A percentile compares a stretch with the other conserved stretches of the same genome.
Conservation (phyloP, 2,113 vertebrate genomes). For the Paramisgurnus dabryanus region DNA sequence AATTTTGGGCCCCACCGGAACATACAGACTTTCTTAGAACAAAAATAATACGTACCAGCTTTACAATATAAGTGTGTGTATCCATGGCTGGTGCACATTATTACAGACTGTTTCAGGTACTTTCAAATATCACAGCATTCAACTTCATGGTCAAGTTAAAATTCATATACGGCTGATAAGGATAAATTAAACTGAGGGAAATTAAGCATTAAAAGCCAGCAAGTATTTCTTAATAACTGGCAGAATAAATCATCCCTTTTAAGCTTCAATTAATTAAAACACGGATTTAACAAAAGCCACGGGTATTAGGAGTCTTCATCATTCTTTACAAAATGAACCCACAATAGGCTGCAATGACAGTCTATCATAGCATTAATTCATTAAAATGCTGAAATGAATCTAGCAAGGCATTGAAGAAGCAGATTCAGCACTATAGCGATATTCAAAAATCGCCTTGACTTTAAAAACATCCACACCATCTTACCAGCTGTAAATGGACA, state of each 20-base stretch:
- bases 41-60: too few species aligned
- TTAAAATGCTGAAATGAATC: neutral
- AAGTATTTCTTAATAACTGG: conserved; percentile 45
- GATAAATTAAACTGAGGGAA: conserved; percentile 13
- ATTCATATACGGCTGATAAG: conserved; percentile 14
- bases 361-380: neutral
- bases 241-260: conserved; percentile 26
- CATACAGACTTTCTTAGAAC: too few species aligned
- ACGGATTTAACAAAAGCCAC: conserved; percentile 36
- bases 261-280: conserved; percentile 51
- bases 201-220: conserved; percentile 37
- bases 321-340: conserved; percentile 1
- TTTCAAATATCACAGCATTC: neutral
- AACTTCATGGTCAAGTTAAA: conserved; percentile 10
- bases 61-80: neutral
- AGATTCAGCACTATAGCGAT: neutral
- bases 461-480: neutral
- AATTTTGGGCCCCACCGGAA: too few species aligned
- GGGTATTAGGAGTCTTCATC: conserved; percentile 30
- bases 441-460: neutral
- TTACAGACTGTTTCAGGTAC: neutral
- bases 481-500: neutral
- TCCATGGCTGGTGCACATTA: neutral
- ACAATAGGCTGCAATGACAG: conserved; percentile 10
- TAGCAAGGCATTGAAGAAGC: neutral